phyloP scores from a whole-genome alignment of 1,140 invertebrate species.

The Anadara kagoshimensis region DNA sequence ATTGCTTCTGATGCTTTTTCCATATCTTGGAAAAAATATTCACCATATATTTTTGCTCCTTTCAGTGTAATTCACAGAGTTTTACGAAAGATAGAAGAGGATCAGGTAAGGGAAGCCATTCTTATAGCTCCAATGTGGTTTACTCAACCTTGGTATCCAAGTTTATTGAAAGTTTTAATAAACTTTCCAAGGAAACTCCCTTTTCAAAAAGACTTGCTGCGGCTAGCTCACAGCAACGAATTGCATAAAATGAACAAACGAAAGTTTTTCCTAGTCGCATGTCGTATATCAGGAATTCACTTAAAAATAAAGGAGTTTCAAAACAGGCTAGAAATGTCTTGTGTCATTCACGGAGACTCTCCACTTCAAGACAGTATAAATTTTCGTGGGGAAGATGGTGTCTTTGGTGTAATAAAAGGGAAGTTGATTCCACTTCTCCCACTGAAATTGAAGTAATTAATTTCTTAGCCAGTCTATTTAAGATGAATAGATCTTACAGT shows the following conservation, averaged over 20 bases:
- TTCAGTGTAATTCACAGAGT: constrained; percentile 30
- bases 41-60: constrained; percentile 35
- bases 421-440: too few species aligned
- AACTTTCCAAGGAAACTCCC: constrained; percentile 23
- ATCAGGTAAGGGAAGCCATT: constrained; percentile 28
- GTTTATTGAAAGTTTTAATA: constrained; percentile 26
- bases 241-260: constrained; percentile 22
- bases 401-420: too few species aligned
- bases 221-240: constrained; percentile 5
- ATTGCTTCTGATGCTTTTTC: constrained; percentile 30
- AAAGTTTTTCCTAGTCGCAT: not conserved
- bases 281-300: constrained; percentile 2
- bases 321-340: not conserved
- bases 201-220: not conserved
- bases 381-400: too few species aligned
- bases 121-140: constrained; percentile 38
- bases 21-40: constrained; percentile 8
- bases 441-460: too few species aligned
- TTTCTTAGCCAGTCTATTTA: too few species aligned
- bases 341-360: not conserved
- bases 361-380: too few species aligned
- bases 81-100: constrained; percentile 34
- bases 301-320: not conserved
- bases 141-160: constrained; percentile 32
- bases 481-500: not conserved